phyloP scores from a whole-genome alignment of 1,140 invertebrate genomes.

The Zaprionus capensis region DNA sequence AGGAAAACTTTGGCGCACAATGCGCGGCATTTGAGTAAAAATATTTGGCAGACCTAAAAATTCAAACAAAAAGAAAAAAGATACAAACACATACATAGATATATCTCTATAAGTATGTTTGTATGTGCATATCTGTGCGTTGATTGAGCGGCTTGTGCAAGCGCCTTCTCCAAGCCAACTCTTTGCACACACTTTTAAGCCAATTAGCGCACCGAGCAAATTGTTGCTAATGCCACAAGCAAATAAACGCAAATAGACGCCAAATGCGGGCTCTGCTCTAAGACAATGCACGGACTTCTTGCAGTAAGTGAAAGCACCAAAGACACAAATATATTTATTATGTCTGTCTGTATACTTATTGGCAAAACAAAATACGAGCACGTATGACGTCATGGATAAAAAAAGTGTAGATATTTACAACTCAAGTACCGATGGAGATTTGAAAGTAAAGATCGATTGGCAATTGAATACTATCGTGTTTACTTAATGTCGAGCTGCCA shows the following conservation, averaged over 20 bases:
- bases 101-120: background rate
- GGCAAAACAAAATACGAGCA: constrained; percentile 13
- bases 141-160: constrained; percentile 72
- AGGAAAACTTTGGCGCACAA: constrained; percentile 74
- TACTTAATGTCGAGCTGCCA: background rate
- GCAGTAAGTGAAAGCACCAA: constrained; percentile 58
- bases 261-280: constrained; percentile 45
- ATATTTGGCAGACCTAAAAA: constrained; percentile 43
- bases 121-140: constrained; percentile 8
- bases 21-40: constrained; percentile 63
- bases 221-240: constrained; percentile 63
- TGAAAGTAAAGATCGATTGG: background rate
- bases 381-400: background rate
- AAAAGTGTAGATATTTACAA: background rate
- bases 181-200: constrained; percentile 59
- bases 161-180: constrained; percentile 38
- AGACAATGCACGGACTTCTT: constrained; percentile 72
- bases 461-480: background rate
- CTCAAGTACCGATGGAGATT: background rate
- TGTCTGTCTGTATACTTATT: background rate
- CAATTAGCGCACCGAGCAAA: constrained; percentile 69
- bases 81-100: background rate
- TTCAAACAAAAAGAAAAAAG: constrained; percentile 15
- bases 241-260: constrained; percentile 58
- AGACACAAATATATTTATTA: background rate